A percentile compares a stretch with the other conserved stretches of the same genome.
phyloP scores from a whole-genome alignment of 2,888 invertebrate species.

The Cerastis leucographa region DNA sequence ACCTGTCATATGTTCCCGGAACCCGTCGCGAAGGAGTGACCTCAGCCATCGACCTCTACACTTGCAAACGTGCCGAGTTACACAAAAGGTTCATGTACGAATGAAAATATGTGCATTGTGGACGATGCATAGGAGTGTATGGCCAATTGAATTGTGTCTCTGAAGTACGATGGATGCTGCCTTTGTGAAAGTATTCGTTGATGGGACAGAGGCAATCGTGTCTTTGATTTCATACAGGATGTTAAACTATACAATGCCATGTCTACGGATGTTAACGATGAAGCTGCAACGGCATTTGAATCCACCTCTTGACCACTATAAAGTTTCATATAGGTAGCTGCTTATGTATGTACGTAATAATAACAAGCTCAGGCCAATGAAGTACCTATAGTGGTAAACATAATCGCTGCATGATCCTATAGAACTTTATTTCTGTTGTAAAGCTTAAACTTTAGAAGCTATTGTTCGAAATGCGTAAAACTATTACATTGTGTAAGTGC shows the following conservation, averaged over 20 bases:
- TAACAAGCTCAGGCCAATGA: constrained; percentile 18
- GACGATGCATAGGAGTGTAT: constrained; percentile 42
- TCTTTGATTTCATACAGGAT: not conserved
- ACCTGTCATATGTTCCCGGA: constrained; percentile 87
- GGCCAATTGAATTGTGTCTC: constrained; percentile 43
- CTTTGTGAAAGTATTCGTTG: constrained; percentile 25
- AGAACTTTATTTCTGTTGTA: constrained; percentile 50
- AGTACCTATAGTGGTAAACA: constrained; percentile 22
- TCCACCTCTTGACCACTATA: not conserved
- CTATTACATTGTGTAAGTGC: constrained; percentile 52
- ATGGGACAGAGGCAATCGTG: constrained; percentile 10
- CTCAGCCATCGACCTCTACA: constrained; percentile 80
- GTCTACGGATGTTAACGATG: not conserved
- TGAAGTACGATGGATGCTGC: constrained; percentile 28
- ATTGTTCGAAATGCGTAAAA: constrained; percentile 55
- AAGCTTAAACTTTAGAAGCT: constrained; percentile 49
- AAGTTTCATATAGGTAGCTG: not conserved
- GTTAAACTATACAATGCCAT: not conserved
- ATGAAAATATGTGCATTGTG: constrained; percentile 55
- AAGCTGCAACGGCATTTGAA: constrained; percentile 1
- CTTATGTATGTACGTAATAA: not conserved
- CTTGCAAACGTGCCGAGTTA: constrained; percentile 64
- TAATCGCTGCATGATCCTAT: constrained; percentile 42
- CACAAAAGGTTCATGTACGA: constrained; percentile 63
- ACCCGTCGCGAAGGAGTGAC: constrained; percentile 80